Evolutionary conservation across 2,113 vertebrate genomes (phyloP).

Genomic region (Epinephelus fuscoguttatus): DNA sequence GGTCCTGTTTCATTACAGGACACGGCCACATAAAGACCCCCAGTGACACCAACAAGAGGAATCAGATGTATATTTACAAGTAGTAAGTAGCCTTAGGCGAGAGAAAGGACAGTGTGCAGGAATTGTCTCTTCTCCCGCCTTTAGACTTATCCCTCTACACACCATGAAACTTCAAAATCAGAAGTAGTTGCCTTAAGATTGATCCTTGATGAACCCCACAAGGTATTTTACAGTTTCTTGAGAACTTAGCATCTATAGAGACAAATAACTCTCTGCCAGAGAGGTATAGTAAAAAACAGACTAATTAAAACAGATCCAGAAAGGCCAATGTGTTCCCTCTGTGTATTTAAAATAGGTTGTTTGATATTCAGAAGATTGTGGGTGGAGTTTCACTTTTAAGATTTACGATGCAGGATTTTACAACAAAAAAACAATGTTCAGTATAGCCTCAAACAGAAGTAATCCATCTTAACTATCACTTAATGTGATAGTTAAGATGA

Average conservation of each 20-base stretch:
- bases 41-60: background rate
- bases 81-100: too few relatives aligned
- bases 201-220: conserved; percentile 5
- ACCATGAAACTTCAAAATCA: background rate
- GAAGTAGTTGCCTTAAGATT: background rate
- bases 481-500: too few relatives aligned
- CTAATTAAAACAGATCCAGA: background rate
- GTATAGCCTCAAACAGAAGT: too few relatives aligned
- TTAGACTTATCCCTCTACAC: too few relatives aligned
- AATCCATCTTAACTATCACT: too few relatives aligned
- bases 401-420: too few relatives aligned
- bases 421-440: too few relatives aligned
- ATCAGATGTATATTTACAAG: background rate
- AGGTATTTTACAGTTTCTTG: background rate
- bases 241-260: background rate
- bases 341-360: background rate
- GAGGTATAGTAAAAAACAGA: background rate
- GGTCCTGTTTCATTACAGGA: background rate
- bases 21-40: background rate
- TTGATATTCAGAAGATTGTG: background rate
- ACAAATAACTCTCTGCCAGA: background rate
- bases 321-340: background rate
- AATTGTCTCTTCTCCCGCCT: too few relatives aligned
- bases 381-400: too few relatives aligned
- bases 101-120: too few relatives aligned